A percentile compares a stretch with the other conserved stretches of the same genome.
These are phyloP conservation scores for Dallia pectoralis DNA, from an alignment of 2,797 vertebrate genomes.

Conservation along the genomic window DNA sequence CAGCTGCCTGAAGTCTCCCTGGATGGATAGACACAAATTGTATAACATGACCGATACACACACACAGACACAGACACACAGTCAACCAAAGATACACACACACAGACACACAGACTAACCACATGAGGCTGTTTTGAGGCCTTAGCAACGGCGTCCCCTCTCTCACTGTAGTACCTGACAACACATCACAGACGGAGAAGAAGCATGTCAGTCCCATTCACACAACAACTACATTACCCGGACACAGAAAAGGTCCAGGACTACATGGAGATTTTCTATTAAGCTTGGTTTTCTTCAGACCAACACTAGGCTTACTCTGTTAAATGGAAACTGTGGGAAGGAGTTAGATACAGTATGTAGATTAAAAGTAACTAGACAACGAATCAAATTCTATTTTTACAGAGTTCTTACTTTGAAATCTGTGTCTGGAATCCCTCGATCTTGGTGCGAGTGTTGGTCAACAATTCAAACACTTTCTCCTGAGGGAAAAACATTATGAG, in stretches of 20 bases:
- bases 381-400: not conserved
- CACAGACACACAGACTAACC: constrained; percentile 71
- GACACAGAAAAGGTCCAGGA: too few relatives aligned
- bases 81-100: constrained; percentile 18
- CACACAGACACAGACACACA: constrained; percentile 10
- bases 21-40: constrained; percentile 22
- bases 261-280: too few relatives aligned
- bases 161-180: constrained; percentile 85
- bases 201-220: not conserved
- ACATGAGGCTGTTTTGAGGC: constrained; percentile 86
- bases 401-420: constrained; percentile 81
- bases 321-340: not conserved
- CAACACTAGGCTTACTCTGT: too few relatives aligned
- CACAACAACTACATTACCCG: not conserved
- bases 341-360: not conserved
- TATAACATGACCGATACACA: not conserved
- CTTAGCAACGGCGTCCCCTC: constrained; percentile 88
- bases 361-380: not conserved
- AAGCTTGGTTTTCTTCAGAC: too few relatives aligned
- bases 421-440: constrained; percentile 87
- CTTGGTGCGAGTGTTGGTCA: constrained; percentile 85
- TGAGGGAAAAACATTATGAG: constrained; percentile 42
- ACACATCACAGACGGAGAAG: constrained; percentile 14
- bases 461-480: constrained; percentile 91
- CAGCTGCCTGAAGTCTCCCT: constrained; percentile 89